Conservation (phyloP, 2,888 invertebrate genomes). For the Tipula helvola region DNA sequence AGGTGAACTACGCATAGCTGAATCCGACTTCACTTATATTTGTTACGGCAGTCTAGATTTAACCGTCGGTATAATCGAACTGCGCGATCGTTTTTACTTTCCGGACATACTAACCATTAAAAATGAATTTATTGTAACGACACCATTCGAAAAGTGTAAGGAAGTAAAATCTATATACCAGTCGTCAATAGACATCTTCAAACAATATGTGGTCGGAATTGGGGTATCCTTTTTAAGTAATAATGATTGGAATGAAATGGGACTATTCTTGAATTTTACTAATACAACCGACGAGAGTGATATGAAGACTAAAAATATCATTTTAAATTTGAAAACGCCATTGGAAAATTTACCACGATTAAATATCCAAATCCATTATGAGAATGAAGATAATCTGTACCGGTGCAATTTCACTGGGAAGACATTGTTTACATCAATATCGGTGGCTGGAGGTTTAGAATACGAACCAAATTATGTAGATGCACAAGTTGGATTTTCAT, state of each 20-base stretch:
- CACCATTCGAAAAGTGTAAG: conserved; percentile 38
- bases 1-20: conserved; percentile 42
- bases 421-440: conserved; percentile 39
- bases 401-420: conserved; percentile 38
- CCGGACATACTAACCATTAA: conserved; percentile 38
- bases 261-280: conserved; percentile 40
- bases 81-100: conserved; percentile 44
- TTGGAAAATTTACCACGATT: conserved; percentile 38
- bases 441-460: conserved; percentile 42
- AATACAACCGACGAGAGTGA: conserved; percentile 31
- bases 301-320: conserved; percentile 35
- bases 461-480: conserved; percentile 52
- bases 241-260: conserved; percentile 33
- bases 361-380: conserved; percentile 34
- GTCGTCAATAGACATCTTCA: conserved; percentile 36
- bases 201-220: conserved; percentile 37
- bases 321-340: conserved; percentile 42
- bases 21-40: conserved; percentile 38
- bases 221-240: conserved; percentile 37
- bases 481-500: conserved; percentile 44
- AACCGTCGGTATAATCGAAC: conserved; percentile 41
- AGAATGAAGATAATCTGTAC: conserved; percentile 39
- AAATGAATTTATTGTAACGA: conserved; percentile 43
- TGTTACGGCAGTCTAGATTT: conserved; percentile 38
- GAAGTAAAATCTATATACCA: conserved; percentile 40